Conservation (phyloP, 2,797 vertebrate species). For the Enteromius mattozi region DNA sequence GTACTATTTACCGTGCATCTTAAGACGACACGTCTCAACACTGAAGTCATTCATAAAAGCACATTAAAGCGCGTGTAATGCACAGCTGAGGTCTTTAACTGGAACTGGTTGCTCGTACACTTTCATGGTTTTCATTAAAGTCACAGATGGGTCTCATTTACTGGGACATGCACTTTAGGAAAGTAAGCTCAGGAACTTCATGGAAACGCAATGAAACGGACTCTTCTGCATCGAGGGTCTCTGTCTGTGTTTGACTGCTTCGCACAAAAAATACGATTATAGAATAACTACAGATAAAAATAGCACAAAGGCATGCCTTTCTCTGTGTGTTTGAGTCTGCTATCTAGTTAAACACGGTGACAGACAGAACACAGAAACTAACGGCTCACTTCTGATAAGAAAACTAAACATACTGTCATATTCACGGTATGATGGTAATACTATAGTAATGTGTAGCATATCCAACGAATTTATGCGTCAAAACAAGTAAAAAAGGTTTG, state of each 20-base stretch:
- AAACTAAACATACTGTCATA: neutral
- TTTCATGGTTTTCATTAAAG: conserved; percentile 12
- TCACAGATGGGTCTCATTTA: neutral
- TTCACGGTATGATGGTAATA: neutral
- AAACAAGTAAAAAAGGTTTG: neutral
- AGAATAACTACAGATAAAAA: neutral
- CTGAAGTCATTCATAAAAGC: neutral
- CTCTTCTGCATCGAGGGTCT: neutral
- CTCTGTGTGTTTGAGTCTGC: neutral
- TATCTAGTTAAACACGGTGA: neutral
- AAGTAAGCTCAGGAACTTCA: neutral
- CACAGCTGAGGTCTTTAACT: neutral
- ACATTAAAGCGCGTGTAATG: neutral
- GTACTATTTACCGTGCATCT: neutral
- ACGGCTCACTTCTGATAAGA: neutral
- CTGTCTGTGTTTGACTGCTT: neutral
- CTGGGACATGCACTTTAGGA: too few relatives aligned
- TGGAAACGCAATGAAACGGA: neutral
- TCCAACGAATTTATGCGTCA: neutral
- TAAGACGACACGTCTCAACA: neutral
- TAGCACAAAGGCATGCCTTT: neutral
- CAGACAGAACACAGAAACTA: neutral
- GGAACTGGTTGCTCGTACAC: neutral
- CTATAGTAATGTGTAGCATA: too few relatives aligned
- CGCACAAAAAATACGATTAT: neutral